Evolutionary conservation across 2,888 invertebrate species (phyloP), one percentile per base, ranked within the genome.

Genomic region (Ethmia dodecea): DNA sequence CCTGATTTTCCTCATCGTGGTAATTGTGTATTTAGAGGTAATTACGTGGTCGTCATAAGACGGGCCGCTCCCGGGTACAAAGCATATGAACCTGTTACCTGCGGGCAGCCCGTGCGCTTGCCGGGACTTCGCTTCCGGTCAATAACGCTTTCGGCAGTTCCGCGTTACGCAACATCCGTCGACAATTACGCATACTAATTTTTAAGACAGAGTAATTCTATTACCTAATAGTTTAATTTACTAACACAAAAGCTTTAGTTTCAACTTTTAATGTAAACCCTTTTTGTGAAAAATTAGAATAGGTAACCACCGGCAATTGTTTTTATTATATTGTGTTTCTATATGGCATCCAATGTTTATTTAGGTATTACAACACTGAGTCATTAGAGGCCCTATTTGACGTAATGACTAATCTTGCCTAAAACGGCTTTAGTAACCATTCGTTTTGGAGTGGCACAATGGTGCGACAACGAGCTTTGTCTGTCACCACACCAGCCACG

Each of bases 101-200:
- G 28, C 11, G 5, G 12, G 11, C 26, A 10, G 22, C 11, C 20
- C 14, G 20, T 39, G 47, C 53, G 50, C 43, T n/a, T n/a, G n/a
- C 46, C 52, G 55, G 56, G 55, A 51, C 50, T 52, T 49, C 42
- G 42, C 70, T 77, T 81, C 81, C 79, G 76, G 70, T 66, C 71
- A 56, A 45, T 52, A 64, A 60, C 64, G 61, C 53, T 75, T 66
- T 64, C 52, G 62, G 52, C 60, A 61, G 57, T 67, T 63, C 67
- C 65, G 62, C 51, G 48, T 73, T 75, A 57, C 71, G 64, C 66
- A 77, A 79, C 72, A 63, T 81, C 79, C 79, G 74, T 57, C 61
- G 55, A 58, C 57, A 63, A 67, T 59, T 54, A 55, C 51, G 42
- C 42, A 39, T 37, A 39, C 40, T 37, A 22, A n/a, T n/a, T n/a